phyloP scores from a whole-genome alignment of 2,113 vertebrate genomes.

The Cavia aperea region DNA sequence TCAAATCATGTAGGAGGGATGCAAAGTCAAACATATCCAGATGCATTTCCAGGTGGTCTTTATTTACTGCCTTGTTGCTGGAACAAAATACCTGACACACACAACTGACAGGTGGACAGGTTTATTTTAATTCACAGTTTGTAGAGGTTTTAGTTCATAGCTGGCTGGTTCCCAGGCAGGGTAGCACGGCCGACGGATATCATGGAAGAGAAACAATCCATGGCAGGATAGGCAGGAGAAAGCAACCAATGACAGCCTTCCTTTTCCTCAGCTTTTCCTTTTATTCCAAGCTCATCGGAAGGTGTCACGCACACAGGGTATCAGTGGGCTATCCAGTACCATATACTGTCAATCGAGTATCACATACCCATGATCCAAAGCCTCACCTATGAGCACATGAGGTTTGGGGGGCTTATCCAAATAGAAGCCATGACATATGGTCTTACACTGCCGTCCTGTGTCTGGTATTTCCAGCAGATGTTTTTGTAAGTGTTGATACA shows the following conservation, averaged over 20 bases:
- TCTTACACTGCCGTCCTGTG: not conserved
- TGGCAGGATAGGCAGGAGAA: not conserved
- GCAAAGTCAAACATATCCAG: not conserved
- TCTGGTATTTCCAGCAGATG: not conserved
- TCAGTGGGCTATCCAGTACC: not conserved
- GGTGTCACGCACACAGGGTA: not conserved
- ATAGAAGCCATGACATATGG: not conserved
- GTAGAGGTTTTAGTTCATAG: not conserved
- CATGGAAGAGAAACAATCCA: not conserved
- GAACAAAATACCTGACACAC: not conserved
- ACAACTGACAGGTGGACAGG: not conserved
- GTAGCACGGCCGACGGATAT: not conserved
- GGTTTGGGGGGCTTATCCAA: no score
- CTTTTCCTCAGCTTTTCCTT: not conserved
- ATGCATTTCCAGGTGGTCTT: not conserved
- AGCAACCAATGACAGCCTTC: not conserved
- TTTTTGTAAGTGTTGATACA: not conserved
- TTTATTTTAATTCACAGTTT: not conserved
- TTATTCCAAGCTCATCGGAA: not conserved
- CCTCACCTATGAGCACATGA: not conserved
- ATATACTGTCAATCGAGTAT: not conserved
- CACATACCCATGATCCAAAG: not conserved
- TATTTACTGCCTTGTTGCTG: not conserved
- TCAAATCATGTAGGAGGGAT: not conserved
- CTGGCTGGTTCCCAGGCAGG: not conserved